Evolutionary conservation across 2,797 vertebrate genomes (phyloP).

Genomic region (Macropodus opercularis): DNA sequence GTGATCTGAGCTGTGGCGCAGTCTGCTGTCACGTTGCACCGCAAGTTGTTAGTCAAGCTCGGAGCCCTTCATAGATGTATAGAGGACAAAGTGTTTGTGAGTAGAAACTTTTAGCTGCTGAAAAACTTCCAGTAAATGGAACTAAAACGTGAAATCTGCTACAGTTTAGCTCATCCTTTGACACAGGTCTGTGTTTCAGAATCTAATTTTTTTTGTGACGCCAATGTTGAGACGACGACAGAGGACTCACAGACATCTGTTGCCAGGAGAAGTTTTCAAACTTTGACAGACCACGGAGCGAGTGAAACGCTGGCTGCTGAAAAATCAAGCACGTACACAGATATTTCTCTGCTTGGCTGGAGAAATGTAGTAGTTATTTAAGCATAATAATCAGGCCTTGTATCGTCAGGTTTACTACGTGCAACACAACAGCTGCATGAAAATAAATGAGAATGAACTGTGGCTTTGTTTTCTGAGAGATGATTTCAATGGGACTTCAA

Average conservation of each 20-base stretch:
- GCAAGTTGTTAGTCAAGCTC: constrained; percentile 26
- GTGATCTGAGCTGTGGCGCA: constrained; percentile 31
- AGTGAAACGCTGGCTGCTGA: constrained; percentile 15
- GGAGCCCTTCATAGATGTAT: constrained; percentile 1
- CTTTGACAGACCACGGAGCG: constrained; percentile 13
- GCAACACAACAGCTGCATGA: background rate
- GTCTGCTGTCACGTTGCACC: constrained; percentile 9
- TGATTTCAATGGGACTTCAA: constrained; percentile 3
- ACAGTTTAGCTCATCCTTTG: constrained; percentile 5
- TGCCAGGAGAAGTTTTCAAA: constrained; percentile 15
- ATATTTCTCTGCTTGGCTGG: constrained; percentile 19
- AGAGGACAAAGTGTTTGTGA: constrained; percentile 30
- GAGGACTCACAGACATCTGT: constrained; percentile 23
- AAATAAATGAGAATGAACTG: background rate
- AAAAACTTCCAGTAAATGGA: constrained; percentile 24
- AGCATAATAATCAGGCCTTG: background rate
- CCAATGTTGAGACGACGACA: constrained; percentile 23
- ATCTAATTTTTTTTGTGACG: constrained; percentile 3
- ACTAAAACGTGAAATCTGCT: background rate
- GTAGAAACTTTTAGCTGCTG: constrained; percentile 2
- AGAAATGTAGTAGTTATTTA: too few relatives aligned
- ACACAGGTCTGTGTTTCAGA: constrained; percentile 12
- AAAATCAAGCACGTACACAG: background rate
- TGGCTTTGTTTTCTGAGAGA: constrained; percentile 15
- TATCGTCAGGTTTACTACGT: background rate